Evolutionary conservation across 2,797 vertebrate genomes (phyloP).

Genomic region (Staurois parvus): DNA sequence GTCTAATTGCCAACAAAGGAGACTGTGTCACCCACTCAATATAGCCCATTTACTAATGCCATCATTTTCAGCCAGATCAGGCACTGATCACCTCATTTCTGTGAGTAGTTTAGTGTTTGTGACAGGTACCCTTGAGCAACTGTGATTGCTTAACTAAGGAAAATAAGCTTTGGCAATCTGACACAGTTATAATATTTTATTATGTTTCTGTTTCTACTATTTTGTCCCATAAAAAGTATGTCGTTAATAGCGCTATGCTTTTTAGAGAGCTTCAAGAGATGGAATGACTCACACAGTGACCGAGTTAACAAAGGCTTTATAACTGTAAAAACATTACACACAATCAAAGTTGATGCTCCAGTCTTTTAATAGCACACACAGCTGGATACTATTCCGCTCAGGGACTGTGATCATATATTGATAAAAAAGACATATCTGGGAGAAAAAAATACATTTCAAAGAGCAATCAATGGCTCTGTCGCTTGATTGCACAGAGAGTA

Average conservation of each 20-base stretch:
- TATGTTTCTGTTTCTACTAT: neutral
- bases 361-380: neutral
- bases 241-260: neutral
- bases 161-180: too few species aligned
- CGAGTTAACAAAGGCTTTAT: neutral
- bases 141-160: too few species aligned
- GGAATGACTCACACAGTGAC: neutral
- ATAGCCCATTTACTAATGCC: too few species aligned
- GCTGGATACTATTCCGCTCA: neutral
- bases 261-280: neutral
- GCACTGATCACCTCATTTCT: too few species aligned
- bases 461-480: neutral
- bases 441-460: neutral
- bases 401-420: conserved; percentile 3
- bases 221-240: neutral
- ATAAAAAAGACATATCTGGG: neutral
- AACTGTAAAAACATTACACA: neutral
- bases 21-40: too few species aligned
- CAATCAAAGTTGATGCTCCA: neutral
- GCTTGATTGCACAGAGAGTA: neutral
- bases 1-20: too few species aligned
- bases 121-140: too few species aligned
- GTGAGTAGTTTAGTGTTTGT: too few species aligned
- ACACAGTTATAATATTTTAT: too few species aligned
- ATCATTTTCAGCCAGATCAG: too few species aligned